Evolutionary conservation across 2,113 vertebrate genomes (phyloP), one percentile per base, ranked within the genome.

Genomic region (Pipra filicauda): DNA sequence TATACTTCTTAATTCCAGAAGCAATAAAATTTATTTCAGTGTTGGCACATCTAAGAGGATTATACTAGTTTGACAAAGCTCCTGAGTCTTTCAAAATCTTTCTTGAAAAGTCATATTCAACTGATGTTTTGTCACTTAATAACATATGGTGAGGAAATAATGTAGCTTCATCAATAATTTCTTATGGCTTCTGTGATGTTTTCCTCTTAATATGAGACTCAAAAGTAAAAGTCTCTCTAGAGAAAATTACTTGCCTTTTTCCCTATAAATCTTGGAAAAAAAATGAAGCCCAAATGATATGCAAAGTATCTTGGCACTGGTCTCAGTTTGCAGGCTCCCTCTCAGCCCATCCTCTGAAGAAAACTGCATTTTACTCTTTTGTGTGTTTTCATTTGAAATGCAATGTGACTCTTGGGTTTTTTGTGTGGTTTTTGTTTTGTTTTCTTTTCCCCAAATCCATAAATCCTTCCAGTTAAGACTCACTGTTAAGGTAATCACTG

Each of bases 1-100:
- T 93, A 78, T 96, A 83, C n/a, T 90, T 65, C 70, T 92, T 92
- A 92, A 93, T 95, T 95, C 88, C 69, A 93, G 70, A 95, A 88
- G 90, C 76, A 92, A 80, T 92, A 81, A 77, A 88, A 59, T 88
- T 90, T 74, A 52, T 82, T 95, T 90, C 79, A 81, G 44, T 75
- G 79, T 92, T 96, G 93, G 43, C 52, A 86, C 75, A 92, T 88
- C 72, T 88, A 93, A 93, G 85, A 96, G 79, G 93, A 94, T 96
- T 94, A 88, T 54, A 55, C 23, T 71, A 61, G 61, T 81, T 96
- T 86, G 79, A 84, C 82, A 92, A 91, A 96, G 79, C 76, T 95
- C 59, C 61, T n/a, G 52, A 93, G 66, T 58, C 48, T 92, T 84
- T 86, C 39, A 86, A 81, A 94, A 77, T 80, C 59, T 75, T 93